Percentiles rank a stretch among this genome's conserved stretches.
Conservation (phyloP, 2,888 invertebrate species). For the Andrena bucephala region DNA sequence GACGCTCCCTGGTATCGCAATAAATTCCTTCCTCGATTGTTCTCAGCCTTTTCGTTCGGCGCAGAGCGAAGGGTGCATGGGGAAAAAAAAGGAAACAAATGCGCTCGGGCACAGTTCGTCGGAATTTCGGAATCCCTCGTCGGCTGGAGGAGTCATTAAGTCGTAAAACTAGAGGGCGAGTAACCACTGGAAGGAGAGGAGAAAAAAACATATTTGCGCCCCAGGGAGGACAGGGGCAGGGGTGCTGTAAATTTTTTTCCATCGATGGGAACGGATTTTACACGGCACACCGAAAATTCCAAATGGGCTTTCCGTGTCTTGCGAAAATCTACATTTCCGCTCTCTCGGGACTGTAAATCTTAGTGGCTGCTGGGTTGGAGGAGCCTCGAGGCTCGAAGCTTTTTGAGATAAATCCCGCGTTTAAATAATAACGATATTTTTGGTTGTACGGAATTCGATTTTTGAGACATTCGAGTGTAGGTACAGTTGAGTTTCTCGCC, state of each 20-base stretch:
- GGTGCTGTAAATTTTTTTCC: constrained; percentile 52
- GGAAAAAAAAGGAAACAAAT: constrained; percentile 40
- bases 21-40: constrained; percentile 42
- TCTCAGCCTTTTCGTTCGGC: constrained; percentile 51
- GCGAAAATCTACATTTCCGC: constrained; percentile 44
- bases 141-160: constrained; percentile 71
- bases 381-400: background rate
- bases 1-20: constrained; percentile 7
- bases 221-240: constrained; percentile 15
- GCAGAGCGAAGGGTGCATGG: background rate
- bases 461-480: too few species aligned
- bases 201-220: constrained; percentile 47
- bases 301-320: constrained; percentile 51
- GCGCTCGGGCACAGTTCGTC: constrained; percentile 1
- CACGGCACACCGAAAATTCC: constrained; percentile 10
- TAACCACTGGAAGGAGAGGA: constrained; percentile 22
- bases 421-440: background rate
- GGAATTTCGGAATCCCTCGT: constrained; percentile 50
- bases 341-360: constrained; percentile 29
- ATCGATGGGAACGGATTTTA: background rate
- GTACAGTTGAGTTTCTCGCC: too few species aligned
- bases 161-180: constrained; percentile 72
- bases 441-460: too few species aligned
- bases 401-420: background rate
- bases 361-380: background rate